These are phyloP conservation scores for Xenus cinereus DNA, from an alignment of 2,113 vertebrate genomes.

Conservation along the genomic window DNA sequence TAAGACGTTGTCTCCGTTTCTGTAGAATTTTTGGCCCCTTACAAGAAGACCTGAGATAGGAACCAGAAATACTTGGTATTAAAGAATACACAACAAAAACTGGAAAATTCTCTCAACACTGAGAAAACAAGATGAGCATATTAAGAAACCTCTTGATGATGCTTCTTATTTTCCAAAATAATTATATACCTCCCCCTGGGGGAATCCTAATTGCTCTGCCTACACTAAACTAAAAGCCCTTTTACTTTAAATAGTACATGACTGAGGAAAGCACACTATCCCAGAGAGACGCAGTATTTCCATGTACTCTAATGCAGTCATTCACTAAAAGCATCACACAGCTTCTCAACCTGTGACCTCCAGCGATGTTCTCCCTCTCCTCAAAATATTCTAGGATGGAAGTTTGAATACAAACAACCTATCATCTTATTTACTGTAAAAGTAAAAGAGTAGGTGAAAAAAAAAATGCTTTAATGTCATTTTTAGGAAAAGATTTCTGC, in stretches of 20 bases:
- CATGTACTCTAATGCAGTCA: neutral
- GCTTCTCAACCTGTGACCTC: neutral
- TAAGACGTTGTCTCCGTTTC: neutral
- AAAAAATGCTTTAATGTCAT: constrained; percentile 43
- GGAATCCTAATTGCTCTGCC: constrained; percentile 19
- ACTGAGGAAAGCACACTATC: neutral
- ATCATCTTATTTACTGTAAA: neutral
- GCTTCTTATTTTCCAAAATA: neutral
- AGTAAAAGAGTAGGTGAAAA: neutral
- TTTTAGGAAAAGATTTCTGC: neutral
- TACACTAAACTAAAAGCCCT: constrained; percentile 20
- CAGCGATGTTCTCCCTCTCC: neutral
- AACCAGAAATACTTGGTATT: neutral
- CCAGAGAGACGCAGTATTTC: neutral
- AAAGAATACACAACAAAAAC: neutral
- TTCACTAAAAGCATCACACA: neutral
- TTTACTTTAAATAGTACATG: neutral
- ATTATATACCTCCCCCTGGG: neutral
- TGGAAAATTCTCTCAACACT: neutral
- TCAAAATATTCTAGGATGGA: constrained; percentile 19
- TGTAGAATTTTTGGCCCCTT: neutral
- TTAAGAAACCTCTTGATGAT: neutral
- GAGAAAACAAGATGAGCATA: neutral
- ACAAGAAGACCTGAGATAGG: neutral
- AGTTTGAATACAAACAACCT: neutral